Conservation (phyloP, 2,888 invertebrate species). For the Tuberolachnus salignus region DNA sequence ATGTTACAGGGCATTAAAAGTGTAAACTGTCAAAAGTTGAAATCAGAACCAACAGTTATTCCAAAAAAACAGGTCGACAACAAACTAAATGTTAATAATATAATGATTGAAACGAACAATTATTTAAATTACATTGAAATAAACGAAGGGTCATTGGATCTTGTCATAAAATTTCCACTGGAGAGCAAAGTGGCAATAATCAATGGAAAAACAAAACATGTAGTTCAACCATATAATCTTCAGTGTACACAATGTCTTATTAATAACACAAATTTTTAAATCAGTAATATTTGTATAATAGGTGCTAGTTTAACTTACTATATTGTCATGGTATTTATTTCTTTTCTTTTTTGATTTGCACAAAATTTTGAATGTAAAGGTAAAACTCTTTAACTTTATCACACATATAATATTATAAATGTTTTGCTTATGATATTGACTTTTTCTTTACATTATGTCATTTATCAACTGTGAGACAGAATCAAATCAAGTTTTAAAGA, state of each 20-base stretch:
- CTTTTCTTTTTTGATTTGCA: constrained; percentile 10
- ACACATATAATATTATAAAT: neutral
- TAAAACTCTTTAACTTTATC: constrained; percentile 10
- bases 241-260: constrained; percentile 18
- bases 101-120: constrained; percentile 31
- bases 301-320: constrained; percentile 12
- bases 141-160: constrained; percentile 53
- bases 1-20: constrained; percentile 29
- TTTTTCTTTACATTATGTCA: neutral
- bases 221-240: constrained; percentile 60
- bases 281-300: constrained; percentile 21
- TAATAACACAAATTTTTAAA: constrained; percentile 1
- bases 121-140: constrained; percentile 55
- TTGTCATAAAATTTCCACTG: constrained; percentile 57
- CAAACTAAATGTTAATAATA: constrained; percentile 35
- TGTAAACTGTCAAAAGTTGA: constrained; percentile 6
- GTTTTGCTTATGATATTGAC: constrained; percentile 5
- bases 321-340: constrained; percentile 25
- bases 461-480: neutral
- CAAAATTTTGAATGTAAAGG: neutral
- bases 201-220: constrained; percentile 61
- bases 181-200: constrained; percentile 61
- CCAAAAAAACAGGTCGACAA: constrained; percentile 16
- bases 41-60: neutral
- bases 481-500: constrained; percentile 12